Evolutionary conservation across 1,140 invertebrate species (phyloP).

Genomic region (Ceratoteleas bidentatus): DNA sequence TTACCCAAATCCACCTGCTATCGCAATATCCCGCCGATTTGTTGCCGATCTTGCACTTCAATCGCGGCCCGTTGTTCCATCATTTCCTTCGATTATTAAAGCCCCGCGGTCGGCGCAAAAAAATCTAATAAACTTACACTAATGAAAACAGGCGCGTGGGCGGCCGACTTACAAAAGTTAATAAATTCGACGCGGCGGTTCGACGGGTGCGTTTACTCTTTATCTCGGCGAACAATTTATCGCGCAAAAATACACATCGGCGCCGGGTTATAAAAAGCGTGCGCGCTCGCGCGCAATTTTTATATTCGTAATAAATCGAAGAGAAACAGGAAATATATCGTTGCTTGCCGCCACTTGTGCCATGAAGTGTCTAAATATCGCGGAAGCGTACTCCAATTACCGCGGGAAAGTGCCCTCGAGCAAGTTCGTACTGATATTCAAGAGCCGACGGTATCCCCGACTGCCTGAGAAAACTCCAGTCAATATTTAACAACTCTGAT

Average conservation of each 20-base stretch:
- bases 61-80: too few relatives aligned
- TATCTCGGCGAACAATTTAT: slow-evolving; percentile 38
- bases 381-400: slow-evolving; percentile 69
- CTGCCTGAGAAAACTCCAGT: slow-evolving; percentile 57
- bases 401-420: slow-evolving; percentile 55
- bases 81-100: too few relatives aligned
- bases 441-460: slow-evolving; percentile 49
- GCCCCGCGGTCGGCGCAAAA: neutral
- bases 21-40: too few relatives aligned
- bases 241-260: slow-evolving; percentile 35
- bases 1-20: too few relatives aligned
- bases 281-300: slow-evolving; percentile 21
- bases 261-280: slow-evolving; percentile 23
- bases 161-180: slow-evolving; percentile 25
- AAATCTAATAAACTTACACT: slow-evolving; percentile 3
- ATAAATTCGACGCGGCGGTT: slow-evolving; percentile 28
- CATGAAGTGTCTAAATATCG: slow-evolving; percentile 71
- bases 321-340: slow-evolving; percentile 61
- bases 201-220: slow-evolving; percentile 30
- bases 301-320: slow-evolving; percentile 60
- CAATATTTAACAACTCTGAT: slow-evolving; percentile 58
- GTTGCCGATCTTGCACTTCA: too few relatives aligned
- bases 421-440: slow-evolving; percentile 60
- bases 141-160: neutral
- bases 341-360: slow-evolving; percentile 59